Base-by-base conservation (phyloP, 2,113 vertebrate genomes). In the Nothoprocta perdicaria region DNA sequence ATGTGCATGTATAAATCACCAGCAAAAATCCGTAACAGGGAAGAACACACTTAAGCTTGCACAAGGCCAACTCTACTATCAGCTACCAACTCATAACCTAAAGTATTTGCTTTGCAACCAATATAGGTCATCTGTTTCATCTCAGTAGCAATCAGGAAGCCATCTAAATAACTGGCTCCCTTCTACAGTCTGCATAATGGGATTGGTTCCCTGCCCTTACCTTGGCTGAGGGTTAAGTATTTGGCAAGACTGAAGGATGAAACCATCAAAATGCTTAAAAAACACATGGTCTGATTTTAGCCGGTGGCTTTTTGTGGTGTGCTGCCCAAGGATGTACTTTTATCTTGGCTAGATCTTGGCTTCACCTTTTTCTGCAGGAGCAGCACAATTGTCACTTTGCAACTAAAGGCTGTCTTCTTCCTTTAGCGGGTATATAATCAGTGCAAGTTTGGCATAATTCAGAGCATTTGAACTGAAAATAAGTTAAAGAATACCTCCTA, bases 251-350 rank as follows among this genome's bases (percentile, higher is more conserved):
- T 80, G 69, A 77, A 86, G 57, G 31, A 60, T 22, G 57, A 60
- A 60, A 33, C 31, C 31, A 57, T 10, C 3, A 27, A 91, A 68
- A 18, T 7, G 16, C 33, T 74, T 68, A 29, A 43, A 86, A 88
- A n/a, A 55, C 1, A 1, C 3, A 55, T 0, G 55, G 23, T 8
- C 14, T 1, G 35, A 55, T 17, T 43, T 61, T 65, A 52, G 9
- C 2, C 35, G 55, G 31, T 1, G 26, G 10, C 5, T 82, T 85
- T 69, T 75, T 7, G 10, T 18, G 18, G 53, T 22, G 8, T 19
- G 13, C 26, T 76, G 50, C 17, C 53, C 13, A 84, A 76, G 21
- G 8, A 50, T 4, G 15, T 22, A 61, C 5, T 73, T 69, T 74
- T 43, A 12, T 46, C 22, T n/a, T 73, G 33, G 21, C 16, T 43